Percentiles rank a stretch among this genome's conserved stretches.
These are phyloP conservation scores for Spodoptera litura DNA, from an alignment of 1,140 invertebrate genomes.

Conservation along the genomic window DNA sequence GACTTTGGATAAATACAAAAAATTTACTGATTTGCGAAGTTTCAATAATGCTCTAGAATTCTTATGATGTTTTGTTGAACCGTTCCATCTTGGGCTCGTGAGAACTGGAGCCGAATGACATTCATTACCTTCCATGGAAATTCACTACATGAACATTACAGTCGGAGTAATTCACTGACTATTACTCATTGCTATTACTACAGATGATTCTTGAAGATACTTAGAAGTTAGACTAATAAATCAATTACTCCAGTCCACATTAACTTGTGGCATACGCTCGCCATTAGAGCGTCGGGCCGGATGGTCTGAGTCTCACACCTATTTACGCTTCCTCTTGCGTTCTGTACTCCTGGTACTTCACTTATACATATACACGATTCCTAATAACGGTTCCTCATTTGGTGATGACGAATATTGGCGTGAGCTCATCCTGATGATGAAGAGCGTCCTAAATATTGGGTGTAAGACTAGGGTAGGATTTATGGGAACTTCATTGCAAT, in stretches of 20 bases:
- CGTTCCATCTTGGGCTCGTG: too few relatives aligned
- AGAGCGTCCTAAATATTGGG: not conserved
- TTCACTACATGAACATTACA: not conserved
- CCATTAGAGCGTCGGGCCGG: conserved; percentile 77
- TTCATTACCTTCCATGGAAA: not conserved
- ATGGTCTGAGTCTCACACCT: conserved; percentile 83
- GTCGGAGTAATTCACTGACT: not conserved
- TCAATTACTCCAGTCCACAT: conserved; percentile 21
- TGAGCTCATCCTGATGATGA: conserved; percentile 34
- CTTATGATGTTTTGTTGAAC: too few relatives aligned
- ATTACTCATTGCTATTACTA: conserved; percentile 11
- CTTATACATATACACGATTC: conserved; percentile 34
- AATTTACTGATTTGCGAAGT: not conserved
- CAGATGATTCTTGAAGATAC: conserved; percentile 4
- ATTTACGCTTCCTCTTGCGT: conserved; percentile 77
- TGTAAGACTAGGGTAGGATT: conserved; percentile 15
- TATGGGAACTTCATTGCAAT: conserved; percentile 29
- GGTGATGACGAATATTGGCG: conserved; percentile 42
- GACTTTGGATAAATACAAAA: not conserved
- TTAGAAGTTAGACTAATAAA: conserved; percentile 26
- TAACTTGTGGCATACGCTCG: conserved; percentile 57
- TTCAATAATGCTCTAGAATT: too few relatives aligned
- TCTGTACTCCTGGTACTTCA: conserved; percentile 70
- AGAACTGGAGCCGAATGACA: not conserved
- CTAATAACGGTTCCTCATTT: conserved; percentile 39